Base-by-base conservation (phyloP, 2,113 vertebrate genomes). In the Passer montanus region DNA sequence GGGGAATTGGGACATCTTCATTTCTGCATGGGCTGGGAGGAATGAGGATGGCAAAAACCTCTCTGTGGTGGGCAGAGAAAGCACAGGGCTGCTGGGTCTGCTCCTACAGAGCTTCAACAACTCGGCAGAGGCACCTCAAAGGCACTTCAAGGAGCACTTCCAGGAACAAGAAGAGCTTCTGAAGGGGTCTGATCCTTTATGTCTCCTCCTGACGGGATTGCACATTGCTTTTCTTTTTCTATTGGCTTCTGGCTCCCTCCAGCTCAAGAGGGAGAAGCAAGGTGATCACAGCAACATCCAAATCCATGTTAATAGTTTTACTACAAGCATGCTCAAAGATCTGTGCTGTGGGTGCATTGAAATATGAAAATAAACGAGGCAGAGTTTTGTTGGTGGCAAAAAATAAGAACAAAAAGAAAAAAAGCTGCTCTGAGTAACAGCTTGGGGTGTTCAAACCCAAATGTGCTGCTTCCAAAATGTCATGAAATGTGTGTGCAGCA, bases 301-400 rank as follows among this genome's bases (percentile, higher is more conserved):
- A 74, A 97, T 97, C 97, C 98, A 98, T 98, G 98, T 98, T 98
- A 98, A 98, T 98, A 97, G 97, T 97, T 98, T 98, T 98, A 97
- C 97, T 97, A 87, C n/a, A 10, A 75, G 37, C 43, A 24, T 76
- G n/a, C 59, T 95, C 55, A 37, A 84, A 94, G 56, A 6, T 41
- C 74, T 4, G 69, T 43, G 67, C 41, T 66, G 68, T 28, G 66
- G 52, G 46, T 69, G 75, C 21, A 17, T 66, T 84, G 21, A 49
- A 78, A 50, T 7, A 24, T 18, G 59, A 47, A 55, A 84, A 87
- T 30, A 72, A 92, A 46, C 15, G 47, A 81, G 85, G 59, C 60
- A 59, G 47, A 46, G 69, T 23, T 90, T 52, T 87, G 33, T 33
- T 46, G 90, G 22, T 68, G 53, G 69, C 26, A 33, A 58, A 72